These are phyloP conservation scores for Sapajus apella DNA, from an alignment of 2,113 vertebrate genomes.

Conservation along the genomic window DNA sequence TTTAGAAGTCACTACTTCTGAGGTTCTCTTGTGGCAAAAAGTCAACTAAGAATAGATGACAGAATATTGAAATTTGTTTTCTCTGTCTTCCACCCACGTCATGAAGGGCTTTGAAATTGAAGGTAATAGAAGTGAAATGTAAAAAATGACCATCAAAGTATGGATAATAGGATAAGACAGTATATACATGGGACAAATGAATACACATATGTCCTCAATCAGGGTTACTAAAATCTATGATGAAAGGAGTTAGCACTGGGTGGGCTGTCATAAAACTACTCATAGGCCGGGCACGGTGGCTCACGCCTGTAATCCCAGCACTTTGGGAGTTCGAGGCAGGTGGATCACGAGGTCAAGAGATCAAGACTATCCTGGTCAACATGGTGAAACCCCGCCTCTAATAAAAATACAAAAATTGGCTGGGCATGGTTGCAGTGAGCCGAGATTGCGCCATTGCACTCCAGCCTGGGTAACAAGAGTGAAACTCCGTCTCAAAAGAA, in stretches of 20 bases:
- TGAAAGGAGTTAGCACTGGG: not conserved
- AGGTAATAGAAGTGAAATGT: not conserved
- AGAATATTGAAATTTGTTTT: constrained; percentile 30
- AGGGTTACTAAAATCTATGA: not conserved
- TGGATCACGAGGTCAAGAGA: too few relatives aligned
- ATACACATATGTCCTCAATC: not conserved
- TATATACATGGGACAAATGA: not conserved
- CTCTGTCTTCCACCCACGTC: not conserved
- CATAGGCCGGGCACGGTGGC: not conserved
- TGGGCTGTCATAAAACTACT: not conserved
- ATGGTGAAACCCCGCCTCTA: too few relatives aligned
- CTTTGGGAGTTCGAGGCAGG: too few relatives aligned
- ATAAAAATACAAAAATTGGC: too few relatives aligned
- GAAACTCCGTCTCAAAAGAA: too few relatives aligned
- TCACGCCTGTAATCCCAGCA: too few relatives aligned
- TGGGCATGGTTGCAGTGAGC: too few relatives aligned
- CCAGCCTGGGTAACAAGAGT: too few relatives aligned
- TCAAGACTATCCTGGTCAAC: too few relatives aligned
- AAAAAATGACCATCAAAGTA: not conserved
- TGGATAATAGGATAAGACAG: not conserved
- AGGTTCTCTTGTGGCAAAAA: not conserved
- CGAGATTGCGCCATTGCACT: too few relatives aligned
- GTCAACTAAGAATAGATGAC: not conserved
- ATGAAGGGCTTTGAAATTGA: not conserved
- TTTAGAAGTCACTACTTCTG: not conserved